Evolutionary conservation across 2,888 invertebrate species (phyloP), one percentile per base, ranked within the genome.

Genomic region (Parnassius glacialis): DNA sequence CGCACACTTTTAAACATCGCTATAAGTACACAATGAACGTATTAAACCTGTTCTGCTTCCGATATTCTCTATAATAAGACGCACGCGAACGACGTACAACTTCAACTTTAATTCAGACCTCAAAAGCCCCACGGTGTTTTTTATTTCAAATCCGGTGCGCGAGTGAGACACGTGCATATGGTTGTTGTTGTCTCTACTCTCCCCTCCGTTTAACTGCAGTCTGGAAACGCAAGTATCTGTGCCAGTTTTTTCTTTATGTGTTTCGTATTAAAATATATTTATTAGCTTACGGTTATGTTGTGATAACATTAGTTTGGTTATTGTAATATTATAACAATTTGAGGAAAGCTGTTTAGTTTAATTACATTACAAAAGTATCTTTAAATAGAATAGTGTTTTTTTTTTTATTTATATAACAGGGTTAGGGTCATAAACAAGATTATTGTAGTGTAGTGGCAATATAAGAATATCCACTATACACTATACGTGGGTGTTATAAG

Each of bases 111-210:
- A 61, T 57, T 48, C 53, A 48, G 53, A 53, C 62, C 53, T 58
- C 44, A 50, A 58, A 61, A 64, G 59, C 65, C 68, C 69, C 63
- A 54, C 55, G 61, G 62, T 68, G 67, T 69, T 66, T 69, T 71
- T 77, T 82, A 74, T 81, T 83, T 80, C 67, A 69, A 74, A 80
- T 83, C 82, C 84, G 81, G 81, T 82, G 82, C 74, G 78, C 66
- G 76, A 84, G 74, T 64, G 70, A 69, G 75, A 76, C 54, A 55
- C 56, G 12, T 44, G 44, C 9, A 51, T 25, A 25, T 2, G 25
- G 25, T 25, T 25, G 25, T 41, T 52, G 52, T 5, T 41, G 34
- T 52, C 41, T n/a, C 13, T 48, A 13, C 12, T 13, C 5, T 13
- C 13, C 48, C 10, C 13, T n/a, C 13, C 2, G 9, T 13, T 48